Evolutionary conservation across 2,888 invertebrate species (phyloP), one percentile per base, ranked within the genome.

Genomic region (Limenitis camilla): DNA sequence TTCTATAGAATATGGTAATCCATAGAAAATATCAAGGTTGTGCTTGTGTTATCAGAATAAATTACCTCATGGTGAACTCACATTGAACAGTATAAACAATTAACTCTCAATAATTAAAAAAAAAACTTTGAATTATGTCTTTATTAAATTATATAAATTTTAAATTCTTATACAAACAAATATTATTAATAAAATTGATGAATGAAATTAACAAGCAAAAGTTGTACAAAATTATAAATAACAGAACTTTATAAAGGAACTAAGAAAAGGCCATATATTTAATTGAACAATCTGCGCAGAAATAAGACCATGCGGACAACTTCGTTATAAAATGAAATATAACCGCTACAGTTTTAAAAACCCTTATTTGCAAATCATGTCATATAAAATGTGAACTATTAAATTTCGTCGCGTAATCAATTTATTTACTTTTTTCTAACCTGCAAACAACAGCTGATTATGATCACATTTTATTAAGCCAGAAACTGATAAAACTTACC

Each of bases 381-480:
- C 7, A 38, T 49, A 44, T 10, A 46, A 43, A 45, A 43, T 33
- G 31, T 6, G 11, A 31, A 31, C 40, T 49, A 49, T 44, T 40
- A 11, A 41, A 58, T 48, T 48, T 45, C 38, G 40, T 44, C 41
- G 50, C 40, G 8, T 49, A 46, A 44, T 49, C 28, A 49, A 43
- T 53, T 52, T 59, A 56, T 56, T 56, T 58, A 52, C 54, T 54
- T 59, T 55, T 49, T 50, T n/a, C 28, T 56, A 59, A 59, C 59
- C 59, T 59, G 52, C 49, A 55, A 45, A 40, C 41, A 54, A 52
- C 57, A 57, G 59, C 59, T 59, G 59, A 59, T 43, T 53, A 47
- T 11, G 29, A n/a, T 33, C 9, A 30, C n/a, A 4, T 28, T 40
- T 42, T 43, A 33, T 46, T 39, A 4, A 29, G 44, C 27, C 19